These are phyloP conservation scores for Maniola jurtina DNA, from an alignment of 1,140 invertebrate species.

Conservation along the genomic window DNA sequence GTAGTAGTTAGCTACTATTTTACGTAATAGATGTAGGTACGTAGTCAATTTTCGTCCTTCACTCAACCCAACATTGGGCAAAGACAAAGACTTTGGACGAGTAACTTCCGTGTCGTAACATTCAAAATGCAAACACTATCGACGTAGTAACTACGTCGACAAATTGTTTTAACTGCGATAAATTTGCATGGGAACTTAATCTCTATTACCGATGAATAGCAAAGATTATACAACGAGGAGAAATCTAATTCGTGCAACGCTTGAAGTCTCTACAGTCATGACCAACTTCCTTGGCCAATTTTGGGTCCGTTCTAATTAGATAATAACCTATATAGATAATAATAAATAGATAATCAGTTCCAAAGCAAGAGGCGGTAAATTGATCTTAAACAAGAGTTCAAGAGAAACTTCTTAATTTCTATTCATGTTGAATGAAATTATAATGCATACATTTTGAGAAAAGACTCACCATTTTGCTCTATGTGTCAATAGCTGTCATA, in stretches of 20 bases:
- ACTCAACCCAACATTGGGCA: slow-evolving; percentile 11
- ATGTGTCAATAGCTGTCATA: too few relatives aligned
- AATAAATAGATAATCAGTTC: too few relatives aligned
- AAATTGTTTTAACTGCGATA: neutral
- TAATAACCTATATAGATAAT: too few relatives aligned
- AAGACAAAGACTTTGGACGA: slow-evolving; percentile 13
- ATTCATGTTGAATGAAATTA: too few relatives aligned
- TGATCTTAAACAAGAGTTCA: too few relatives aligned
- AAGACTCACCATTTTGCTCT: too few relatives aligned
- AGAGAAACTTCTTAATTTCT: too few relatives aligned
- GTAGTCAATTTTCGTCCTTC: slow-evolving; percentile 5
- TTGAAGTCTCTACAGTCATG: slow-evolving; percentile 5
- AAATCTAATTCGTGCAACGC: slow-evolving; percentile 31
- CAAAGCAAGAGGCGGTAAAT: too few relatives aligned
- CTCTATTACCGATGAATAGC: slow-evolving; percentile 18
- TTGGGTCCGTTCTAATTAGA: neutral
- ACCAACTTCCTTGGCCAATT: neutral
- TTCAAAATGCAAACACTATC: slow-evolving; percentile 14
- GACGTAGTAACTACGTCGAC: neutral
- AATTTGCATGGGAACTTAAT: slow-evolving; percentile 13
- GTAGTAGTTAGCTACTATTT: neutral
- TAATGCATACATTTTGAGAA: too few relatives aligned
- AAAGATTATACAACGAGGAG: slow-evolving; percentile 10
- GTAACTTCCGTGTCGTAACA: slow-evolving; percentile 24
- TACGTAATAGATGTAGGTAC: neutral